These are phyloP conservation scores for Loxodonta africana DNA, from an alignment of 2,113 vertebrate species.

Conservation along the genomic window DNA sequence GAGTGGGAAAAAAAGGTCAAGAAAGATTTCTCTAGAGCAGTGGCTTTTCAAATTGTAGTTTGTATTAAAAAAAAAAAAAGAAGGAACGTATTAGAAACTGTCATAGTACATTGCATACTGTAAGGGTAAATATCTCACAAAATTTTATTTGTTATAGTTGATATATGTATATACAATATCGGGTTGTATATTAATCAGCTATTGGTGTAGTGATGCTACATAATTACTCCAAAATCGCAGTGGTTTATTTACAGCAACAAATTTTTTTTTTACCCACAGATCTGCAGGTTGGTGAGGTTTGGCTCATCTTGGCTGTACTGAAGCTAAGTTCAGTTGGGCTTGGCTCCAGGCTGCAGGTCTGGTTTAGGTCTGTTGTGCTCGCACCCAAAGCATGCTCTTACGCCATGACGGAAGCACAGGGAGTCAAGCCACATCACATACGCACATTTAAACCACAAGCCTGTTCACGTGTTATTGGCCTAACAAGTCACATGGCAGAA, in stretches of 20 bases:
- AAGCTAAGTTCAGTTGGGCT: neutral
- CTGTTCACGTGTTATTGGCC: neutral
- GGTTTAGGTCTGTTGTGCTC: neutral
- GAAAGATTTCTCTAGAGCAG: neutral
- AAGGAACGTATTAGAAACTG: neutral
- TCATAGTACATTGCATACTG: neutral
- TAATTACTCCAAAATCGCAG: neutral
- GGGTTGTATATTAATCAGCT: neutral
- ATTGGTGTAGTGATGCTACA: neutral
- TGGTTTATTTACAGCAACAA: neutral
- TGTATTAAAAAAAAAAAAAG: neutral
- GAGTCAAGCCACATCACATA: neutral
- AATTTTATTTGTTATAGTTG: neutral
- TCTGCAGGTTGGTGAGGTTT: neutral
- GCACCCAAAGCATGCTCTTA: neutral
- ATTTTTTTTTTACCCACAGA: neutral
- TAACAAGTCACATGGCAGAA: neutral
- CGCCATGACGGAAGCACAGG: neutral
- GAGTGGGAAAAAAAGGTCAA: neutral
- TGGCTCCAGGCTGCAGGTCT: neutral
- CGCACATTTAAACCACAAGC: neutral
- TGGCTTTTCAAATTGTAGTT: neutral
- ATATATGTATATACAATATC: neutral
- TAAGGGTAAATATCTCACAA: neutral
- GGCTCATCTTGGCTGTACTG: neutral